Evolutionary conservation across 92 coral and sea anemone genomes (phyloP).

Genomic region (Zoanthus sansibaricus): DNA sequence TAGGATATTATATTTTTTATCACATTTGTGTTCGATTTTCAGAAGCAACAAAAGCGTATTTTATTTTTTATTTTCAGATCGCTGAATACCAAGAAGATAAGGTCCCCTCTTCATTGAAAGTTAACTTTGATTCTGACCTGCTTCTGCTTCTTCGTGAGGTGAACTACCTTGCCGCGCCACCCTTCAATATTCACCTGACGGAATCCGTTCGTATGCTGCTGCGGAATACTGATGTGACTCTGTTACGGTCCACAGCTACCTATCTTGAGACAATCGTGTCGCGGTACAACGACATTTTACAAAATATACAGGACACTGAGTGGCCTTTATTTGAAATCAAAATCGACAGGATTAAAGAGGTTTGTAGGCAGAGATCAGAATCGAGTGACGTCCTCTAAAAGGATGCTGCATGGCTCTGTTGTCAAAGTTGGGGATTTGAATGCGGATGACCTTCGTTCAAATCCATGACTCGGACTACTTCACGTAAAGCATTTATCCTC

Average conservation of each 20-base stretch:
- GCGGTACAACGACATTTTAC: conserved; percentile 86
- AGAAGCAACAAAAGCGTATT: neutral
- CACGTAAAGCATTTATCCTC: too few species aligned
- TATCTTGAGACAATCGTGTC: conserved; percentile 95
- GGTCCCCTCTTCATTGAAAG: conserved; percentile 73
- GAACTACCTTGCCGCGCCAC: conserved; percentile 91
- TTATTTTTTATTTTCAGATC: conserved; percentile 57
- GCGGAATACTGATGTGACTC: conserved; percentile 83
- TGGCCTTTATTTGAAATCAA: conserved; percentile 92
- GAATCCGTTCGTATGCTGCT: conserved; percentile 87
- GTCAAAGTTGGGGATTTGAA: too few species aligned
- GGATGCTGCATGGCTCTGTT: too few species aligned
- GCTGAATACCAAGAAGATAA: conserved; percentile 72
- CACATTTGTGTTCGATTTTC: neutral
- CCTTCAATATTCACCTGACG: conserved; percentile 89
- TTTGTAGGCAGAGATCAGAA: conserved; percentile 33
- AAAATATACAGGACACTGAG: conserved; percentile 87
- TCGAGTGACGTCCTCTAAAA: too few species aligned
- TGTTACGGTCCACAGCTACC: conserved; percentile 94
- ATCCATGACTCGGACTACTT: too few species aligned
- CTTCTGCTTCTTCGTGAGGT: conserved; percentile 89
- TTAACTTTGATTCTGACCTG: conserved; percentile 93
- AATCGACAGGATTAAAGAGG: conserved; percentile 94
- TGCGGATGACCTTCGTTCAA: too few species aligned
- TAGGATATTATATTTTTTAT: neutral